Conservation (phyloP, 2,113 vertebrate genomes). For the Tetrao urogallus region DNA sequence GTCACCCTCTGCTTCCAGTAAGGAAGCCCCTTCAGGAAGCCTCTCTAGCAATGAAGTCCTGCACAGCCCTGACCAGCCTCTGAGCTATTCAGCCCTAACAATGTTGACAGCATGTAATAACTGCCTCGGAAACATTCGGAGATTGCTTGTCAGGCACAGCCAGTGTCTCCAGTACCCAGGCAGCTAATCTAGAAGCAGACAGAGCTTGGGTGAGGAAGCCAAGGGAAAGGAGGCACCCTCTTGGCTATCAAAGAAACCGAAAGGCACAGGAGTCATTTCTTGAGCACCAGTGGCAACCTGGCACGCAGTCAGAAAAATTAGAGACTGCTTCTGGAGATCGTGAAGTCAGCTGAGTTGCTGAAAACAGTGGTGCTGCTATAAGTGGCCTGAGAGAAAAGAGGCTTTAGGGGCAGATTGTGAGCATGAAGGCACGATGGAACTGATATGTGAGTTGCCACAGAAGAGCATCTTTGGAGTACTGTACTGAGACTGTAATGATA, state of each 20-base stretch:
- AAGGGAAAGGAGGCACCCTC: constrained; percentile 46
- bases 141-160: not conserved
- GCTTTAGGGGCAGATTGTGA: constrained; percentile 4
- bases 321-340: not conserved
- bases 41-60: constrained; percentile 39
- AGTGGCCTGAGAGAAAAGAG: not conserved
- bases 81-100: not conserved
- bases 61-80: not conserved
- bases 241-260: constrained; percentile 14
- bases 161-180: not conserved
- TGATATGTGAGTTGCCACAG: not conserved
- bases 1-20: not conserved
- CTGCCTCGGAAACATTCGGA: constrained; percentile 42
- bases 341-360: constrained; percentile 9
- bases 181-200: constrained; percentile 34
- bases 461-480: not conserved
- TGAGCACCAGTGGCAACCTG: not conserved
- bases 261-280: not conserved
- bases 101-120: constrained; percentile 47
- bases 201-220: not conserved
- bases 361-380: constrained; percentile 31
- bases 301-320: not conserved
- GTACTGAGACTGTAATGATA: accelerated
- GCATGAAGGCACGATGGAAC: not conserved
- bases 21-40: constrained; percentile 61